These are phyloP conservation scores for Phodopus roborovskii DNA, from an alignment of 2,113 vertebrate species.

Conservation along the genomic window DNA sequence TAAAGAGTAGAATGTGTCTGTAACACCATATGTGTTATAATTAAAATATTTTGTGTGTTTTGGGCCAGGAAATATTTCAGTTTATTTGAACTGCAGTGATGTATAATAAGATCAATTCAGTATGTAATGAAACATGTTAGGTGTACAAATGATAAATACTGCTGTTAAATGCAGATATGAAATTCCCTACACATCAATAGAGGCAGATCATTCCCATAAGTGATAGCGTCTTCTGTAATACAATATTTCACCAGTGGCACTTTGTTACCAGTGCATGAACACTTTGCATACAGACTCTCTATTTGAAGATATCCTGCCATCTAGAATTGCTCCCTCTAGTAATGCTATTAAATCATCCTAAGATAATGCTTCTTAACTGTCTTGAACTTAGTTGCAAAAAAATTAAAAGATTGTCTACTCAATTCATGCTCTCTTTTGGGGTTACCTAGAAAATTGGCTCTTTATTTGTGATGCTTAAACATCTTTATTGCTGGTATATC, in stretches of 20 bases:
- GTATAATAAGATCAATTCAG: not conserved
- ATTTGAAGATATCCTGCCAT: slow-evolving; percentile 55
- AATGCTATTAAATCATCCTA: slow-evolving; percentile 27
- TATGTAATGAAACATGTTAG: not conserved
- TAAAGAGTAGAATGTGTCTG: not conserved
- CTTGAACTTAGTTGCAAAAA: slow-evolving; percentile 54
- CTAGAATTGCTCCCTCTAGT: slow-evolving; percentile 45
- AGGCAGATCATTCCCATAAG: not conserved
- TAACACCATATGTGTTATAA: not conserved
- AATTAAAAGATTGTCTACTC: not conserved
- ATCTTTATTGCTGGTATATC: slow-evolving; percentile 19
- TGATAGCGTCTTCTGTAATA: not conserved
- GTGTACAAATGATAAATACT: not conserved
- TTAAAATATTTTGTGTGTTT: not conserved
- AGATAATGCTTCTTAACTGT: slow-evolving; percentile 47
- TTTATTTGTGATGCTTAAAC: slow-evolving; percentile 11
- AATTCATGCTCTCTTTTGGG: not conserved
- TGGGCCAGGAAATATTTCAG: not conserved
- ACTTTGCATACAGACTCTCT: slow-evolving; percentile 13
- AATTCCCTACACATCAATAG: not conserved
- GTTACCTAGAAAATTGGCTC: not conserved
- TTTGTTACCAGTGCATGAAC: slow-evolving; percentile 46
- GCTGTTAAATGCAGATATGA: not conserved
- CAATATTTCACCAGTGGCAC: slow-evolving; percentile 35
- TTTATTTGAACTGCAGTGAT: not conserved